phyloP scores from a whole-genome alignment of 2,113 vertebrate genomes.

The Xenopus laevis region DNA sequence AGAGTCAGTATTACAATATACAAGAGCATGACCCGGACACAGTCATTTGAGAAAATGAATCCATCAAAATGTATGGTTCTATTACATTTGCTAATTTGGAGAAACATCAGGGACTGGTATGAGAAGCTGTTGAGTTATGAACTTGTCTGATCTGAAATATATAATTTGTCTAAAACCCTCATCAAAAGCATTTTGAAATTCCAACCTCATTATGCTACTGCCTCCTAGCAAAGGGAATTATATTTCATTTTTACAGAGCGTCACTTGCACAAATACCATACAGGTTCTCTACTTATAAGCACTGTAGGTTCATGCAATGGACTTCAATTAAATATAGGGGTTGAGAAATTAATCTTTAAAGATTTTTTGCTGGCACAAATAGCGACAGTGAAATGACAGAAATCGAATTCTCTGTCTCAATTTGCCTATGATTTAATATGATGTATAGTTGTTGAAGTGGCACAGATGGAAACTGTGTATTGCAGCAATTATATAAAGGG shows the following conservation, averaged over 20 bases:
- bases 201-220: constrained; percentile 19
- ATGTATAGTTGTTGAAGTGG: not conserved
- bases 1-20: constrained; percentile 12
- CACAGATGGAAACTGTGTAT: too few species aligned
- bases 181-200: constrained; percentile 33
- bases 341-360: not conserved
- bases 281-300: not conserved
- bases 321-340: not conserved
- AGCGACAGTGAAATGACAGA: not conserved
- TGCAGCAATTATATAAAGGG: too few species aligned
- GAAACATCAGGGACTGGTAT: constrained; percentile 15
- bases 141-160: constrained; percentile 19
- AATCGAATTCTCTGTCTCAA: not conserved
- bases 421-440: too few species aligned
- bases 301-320: not conserved
- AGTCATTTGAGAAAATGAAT: constrained; percentile 22
- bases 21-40: constrained; percentile 25
- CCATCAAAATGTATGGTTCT: constrained; percentile 17
- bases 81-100: constrained; percentile 32
- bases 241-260: constrained; percentile 16
- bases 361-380: not conserved
- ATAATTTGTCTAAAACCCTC: constrained; percentile 27
- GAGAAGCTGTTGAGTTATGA: constrained; percentile 35
- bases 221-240: constrained; percentile 5
- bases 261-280: constrained; percentile 9